phyloP scores from a whole-genome alignment of 2,113 vertebrate species.

The Cephalopholis sonnerati region DNA sequence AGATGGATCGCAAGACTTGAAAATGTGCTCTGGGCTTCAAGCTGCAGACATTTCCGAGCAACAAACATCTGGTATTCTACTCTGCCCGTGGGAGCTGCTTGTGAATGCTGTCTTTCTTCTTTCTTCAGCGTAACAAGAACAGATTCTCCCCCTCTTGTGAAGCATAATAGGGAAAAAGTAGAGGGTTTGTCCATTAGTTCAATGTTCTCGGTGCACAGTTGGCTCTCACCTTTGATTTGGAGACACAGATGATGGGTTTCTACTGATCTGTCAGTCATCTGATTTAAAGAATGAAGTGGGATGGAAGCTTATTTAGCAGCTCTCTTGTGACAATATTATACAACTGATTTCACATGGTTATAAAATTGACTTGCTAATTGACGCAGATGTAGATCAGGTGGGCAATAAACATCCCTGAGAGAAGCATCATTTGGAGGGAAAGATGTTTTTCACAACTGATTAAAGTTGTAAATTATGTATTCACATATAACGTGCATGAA shows the following conservation, averaged over 20 bases:
- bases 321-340: not conserved
- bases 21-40: constrained; percentile 13
- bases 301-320: constrained; percentile 4
- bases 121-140: constrained; percentile 25
- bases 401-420: not conserved
- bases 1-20: constrained; percentile 9
- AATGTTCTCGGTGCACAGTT: not conserved
- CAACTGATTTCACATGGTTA: not conserved
- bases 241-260: constrained; percentile 9
- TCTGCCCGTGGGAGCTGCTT: constrained; percentile 19
- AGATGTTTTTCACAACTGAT: not conserved
- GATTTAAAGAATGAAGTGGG: not conserved
- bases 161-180: not conserved
- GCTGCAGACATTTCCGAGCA: constrained; percentile 19
- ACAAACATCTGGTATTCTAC: constrained; percentile 46
- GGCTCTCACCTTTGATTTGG: not conserved
- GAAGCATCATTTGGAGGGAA: not conserved
- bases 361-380: not conserved
- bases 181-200: not conserved
- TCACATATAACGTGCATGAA: not conserved
- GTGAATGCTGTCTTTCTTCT: not conserved
- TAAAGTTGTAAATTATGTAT: not conserved
- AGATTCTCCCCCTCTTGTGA: not conserved
- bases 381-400: not conserved
- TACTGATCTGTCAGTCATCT: not conserved